Conservation (phyloP, 2,888 invertebrate species). For the Sesia bembeciformis region DNA sequence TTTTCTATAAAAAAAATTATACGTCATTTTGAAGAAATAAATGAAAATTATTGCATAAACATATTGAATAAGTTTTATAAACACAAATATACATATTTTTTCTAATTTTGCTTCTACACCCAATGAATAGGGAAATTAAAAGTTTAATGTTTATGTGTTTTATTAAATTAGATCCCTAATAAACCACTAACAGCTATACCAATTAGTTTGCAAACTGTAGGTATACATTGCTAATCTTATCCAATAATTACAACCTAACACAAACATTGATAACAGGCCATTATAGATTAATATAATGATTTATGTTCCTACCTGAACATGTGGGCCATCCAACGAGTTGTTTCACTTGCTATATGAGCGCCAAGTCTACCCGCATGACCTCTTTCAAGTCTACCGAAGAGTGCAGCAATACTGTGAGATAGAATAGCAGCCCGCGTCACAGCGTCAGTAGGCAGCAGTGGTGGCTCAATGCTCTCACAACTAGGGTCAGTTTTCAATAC, state of each 20-base stretch:
- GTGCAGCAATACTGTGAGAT: slow-evolving; percentile 91
- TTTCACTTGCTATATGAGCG: slow-evolving; percentile 87
- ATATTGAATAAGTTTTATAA: no score
- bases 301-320: slow-evolving; percentile 79
- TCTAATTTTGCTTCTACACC: no score
- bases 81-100: no score
- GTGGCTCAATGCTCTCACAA: slow-evolving; percentile 76
- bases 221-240: slow-evolving; percentile 26
- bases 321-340: slow-evolving; percentile 90
- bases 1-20: no score
- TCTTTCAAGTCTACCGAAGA: slow-evolving; percentile 87
- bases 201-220: not conserved
- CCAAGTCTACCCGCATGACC: slow-evolving; percentile 86
- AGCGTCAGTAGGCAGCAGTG: slow-evolving; percentile 77
- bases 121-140: no score
- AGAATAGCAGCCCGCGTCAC: slow-evolving; percentile 78
- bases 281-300: slow-evolving; percentile 8
- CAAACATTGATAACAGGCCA: slow-evolving; percentile 21
- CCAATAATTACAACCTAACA: slow-evolving; percentile 30
- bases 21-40: no score
- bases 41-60: no score
- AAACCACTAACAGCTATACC: no score
- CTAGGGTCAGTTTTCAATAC: slow-evolving; percentile 77
- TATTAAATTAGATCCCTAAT: no score
- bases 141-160: no score